Evolutionary conservation across 1,140 invertebrate species (phyloP).

Genomic region (Frieseomelitta varia): DNA sequence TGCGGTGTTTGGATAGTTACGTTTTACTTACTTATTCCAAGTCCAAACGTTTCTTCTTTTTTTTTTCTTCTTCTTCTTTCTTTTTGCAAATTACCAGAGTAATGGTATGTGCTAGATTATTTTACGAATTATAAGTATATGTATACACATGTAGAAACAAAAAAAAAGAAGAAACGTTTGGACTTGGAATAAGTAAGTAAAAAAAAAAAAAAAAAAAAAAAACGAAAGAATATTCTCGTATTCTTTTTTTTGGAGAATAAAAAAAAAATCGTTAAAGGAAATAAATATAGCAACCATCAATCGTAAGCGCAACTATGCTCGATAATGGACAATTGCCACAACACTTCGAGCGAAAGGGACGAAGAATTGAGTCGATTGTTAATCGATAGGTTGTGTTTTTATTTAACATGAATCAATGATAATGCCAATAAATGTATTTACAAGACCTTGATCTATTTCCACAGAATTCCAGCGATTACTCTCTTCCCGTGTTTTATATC

Average conservation of each 20-base stretch:
- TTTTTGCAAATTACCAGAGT: slow-evolving; percentile 30
- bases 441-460: slow-evolving; percentile 48
- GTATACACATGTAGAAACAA: slow-evolving; percentile 50
- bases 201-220: not conserved
- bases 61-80: no score
- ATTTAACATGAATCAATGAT: slow-evolving; percentile 62
- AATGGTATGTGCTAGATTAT: slow-evolving; percentile 38
- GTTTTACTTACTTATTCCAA: slow-evolving; percentile 26
- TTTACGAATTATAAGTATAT: not conserved
- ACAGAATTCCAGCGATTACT: not conserved
- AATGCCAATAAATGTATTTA: slow-evolving; percentile 67
- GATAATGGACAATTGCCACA: not conserved
- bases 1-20: slow-evolving; percentile 23
- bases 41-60: slow-evolving; percentile 12
- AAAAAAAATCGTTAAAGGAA: slow-evolving; percentile 32
- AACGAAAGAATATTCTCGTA: slow-evolving; percentile 14
- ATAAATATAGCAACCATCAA: not conserved
- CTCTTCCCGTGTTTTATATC: not conserved
- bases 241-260: slow-evolving; percentile 9
- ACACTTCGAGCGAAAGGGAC: slow-evolving; percentile 24
- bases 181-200: no score
- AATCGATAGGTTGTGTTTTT: slow-evolving; percentile 59
- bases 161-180: not conserved
- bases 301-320: not conserved
- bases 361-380: slow-evolving; percentile 45